Base-by-base conservation (phyloP, 2,113 vertebrate species). In the Clarias gariepinus region DNA sequence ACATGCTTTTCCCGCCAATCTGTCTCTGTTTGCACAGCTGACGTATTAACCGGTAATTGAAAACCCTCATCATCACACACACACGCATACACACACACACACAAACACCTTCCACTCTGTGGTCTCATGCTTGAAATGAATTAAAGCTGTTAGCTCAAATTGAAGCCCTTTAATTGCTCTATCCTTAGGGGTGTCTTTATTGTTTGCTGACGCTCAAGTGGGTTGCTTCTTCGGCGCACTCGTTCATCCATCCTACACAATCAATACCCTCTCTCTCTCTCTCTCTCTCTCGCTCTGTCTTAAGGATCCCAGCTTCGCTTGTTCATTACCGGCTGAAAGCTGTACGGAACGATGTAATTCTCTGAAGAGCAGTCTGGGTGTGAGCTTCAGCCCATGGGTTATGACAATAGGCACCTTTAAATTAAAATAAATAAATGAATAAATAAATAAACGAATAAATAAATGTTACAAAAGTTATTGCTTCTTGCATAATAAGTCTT, bases 81-180 rank as follows among this genome's bases (percentile, higher is more conserved):
- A 1, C 55, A 53, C 33, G 15, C 47, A 8, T 28, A 19, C 53
- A 11, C 18, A n/a, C 73, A n/a, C 73, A 76, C 73, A 25, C 71
- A 52, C 66, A 55, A 60, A 63, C 23, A 18, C 53, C 83, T 77
- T 58, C 30, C 61, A 85, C 13, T 87, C 87, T 85, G 66, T 90
- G 83, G 85, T 61, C 82, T 88, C 68, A 63, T 82, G 74, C 78
- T 83, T 81, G 83, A 91, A 90, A 91, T 90, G 85, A 90, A 90
- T 87, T 90, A 87, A 85, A 83, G 80, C 88, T 63, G 86, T 89
- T 89, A 82, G 61, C 74, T 57, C 81, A 88, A 89, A 86, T 69
- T 88, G 76, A 89, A 81, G 85, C 61, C 30, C 82, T 91, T 88
- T 90, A 88, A 91, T 90, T 90, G 86, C 82, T 86, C 81, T 33